phyloP scores from a whole-genome alignment of 2,113 vertebrate genomes.

The Podarcis raffonei region DNA sequence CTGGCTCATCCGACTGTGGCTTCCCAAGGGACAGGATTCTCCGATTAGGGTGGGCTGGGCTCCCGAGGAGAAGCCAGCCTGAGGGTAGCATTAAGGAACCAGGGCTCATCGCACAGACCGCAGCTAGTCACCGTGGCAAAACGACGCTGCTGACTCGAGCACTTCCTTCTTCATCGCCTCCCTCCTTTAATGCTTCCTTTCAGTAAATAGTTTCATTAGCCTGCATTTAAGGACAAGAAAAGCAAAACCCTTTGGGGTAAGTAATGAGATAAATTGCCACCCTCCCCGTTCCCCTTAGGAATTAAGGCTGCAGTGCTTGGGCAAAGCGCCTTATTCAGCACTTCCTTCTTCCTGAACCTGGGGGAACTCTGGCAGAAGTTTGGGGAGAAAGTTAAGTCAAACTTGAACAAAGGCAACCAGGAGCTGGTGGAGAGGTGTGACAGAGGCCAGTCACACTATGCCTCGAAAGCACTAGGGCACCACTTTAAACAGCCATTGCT shows the following conservation, averaged over 20 bases:
- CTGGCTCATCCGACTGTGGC: not conserved
- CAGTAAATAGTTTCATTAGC: conserved; percentile 14
- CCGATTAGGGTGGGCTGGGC: not conserved
- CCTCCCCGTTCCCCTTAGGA: not conserved
- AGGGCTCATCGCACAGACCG: not conserved
- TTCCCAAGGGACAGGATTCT: not conserved
- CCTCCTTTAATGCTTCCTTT: not conserved
- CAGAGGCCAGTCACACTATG: too few species aligned
- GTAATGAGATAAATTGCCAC: not conserved
- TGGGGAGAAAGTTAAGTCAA: not conserved
- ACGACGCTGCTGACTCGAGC: not conserved
- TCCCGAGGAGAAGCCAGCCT: not conserved
- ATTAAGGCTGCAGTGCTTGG: not conserved
- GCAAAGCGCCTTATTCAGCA: not conserved
- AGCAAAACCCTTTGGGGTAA: not conserved
- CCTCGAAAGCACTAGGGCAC: too few species aligned
- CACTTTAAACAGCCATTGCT: too few species aligned
- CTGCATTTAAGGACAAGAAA: not conserved
- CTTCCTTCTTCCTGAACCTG: not conserved
- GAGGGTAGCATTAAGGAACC: not conserved
- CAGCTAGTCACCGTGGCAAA: not conserved
- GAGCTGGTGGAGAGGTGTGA: not conserved
- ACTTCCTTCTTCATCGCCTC: not conserved
- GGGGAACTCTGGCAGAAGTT: not conserved
- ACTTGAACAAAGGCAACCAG: not conserved